A percentile compares a stretch with the other conserved stretches of the same genome.
Evolutionary conservation across 2,113 vertebrate genomes (phyloP).

Genomic region (Pseudopodoces humilis): DNA sequence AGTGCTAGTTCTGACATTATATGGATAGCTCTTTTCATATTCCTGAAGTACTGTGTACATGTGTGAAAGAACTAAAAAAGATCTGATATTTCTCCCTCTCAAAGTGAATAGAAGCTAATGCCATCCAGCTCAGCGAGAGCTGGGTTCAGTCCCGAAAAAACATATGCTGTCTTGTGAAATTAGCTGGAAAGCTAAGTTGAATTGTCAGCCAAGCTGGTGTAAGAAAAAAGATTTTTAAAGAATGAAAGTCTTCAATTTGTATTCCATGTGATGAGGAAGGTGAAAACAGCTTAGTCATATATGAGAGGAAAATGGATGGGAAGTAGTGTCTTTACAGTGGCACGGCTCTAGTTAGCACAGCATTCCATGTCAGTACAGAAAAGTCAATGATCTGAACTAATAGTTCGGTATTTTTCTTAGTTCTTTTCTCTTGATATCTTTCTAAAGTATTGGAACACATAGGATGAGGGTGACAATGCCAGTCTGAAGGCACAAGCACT

Average conservation of each 20-base stretch:
- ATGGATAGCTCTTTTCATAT: background rate
- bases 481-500: background rate
- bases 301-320: background rate
- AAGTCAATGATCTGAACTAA: background rate
- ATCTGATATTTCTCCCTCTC: background rate
- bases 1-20: conserved; percentile 9
- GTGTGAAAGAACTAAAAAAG: conserved; percentile 31
- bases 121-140: background rate
- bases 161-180: conserved; percentile 31
- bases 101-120: background rate
- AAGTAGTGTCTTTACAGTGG: background rate
- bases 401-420: background rate
- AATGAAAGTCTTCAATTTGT: conserved; percentile 9
- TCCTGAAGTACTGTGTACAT: conserved; percentile 22
- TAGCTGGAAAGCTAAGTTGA: conserved; percentile 13
- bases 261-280: background rate
- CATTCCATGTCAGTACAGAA: background rate
- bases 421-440: background rate
- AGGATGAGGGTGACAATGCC: background rate
- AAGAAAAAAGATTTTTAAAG: background rate
- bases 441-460: background rate
- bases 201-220: conserved; percentile 29
- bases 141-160: background rate
- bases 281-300: conserved; percentile 30
- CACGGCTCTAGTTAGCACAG: background rate